Percentiles rank a stretch among this genome's conserved stretches.
phyloP scores from a whole-genome alignment of 2,888 invertebrate genomes.

The Spodoptera picta region DNA sequence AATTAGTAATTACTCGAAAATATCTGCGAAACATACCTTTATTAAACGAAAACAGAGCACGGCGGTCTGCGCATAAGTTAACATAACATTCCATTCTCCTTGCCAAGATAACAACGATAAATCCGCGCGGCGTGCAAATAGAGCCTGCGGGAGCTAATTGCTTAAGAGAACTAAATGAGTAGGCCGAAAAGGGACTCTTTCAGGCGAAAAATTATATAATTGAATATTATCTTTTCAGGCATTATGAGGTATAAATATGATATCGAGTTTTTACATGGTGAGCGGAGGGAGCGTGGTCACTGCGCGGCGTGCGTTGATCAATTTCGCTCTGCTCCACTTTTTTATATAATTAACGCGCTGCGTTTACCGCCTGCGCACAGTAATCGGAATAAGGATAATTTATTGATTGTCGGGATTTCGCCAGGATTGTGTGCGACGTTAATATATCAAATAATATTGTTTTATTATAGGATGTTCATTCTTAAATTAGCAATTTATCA shows the following conservation, averaged over 20 bases:
- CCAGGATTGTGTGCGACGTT: neutral
- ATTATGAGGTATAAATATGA: conserved; percentile 89
- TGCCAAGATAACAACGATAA: conserved; percentile 85
- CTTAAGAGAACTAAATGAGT: conserved; percentile 89
- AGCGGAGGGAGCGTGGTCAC: conserved; percentile 60
- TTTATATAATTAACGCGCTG: conserved; percentile 38
- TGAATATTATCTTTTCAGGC: conserved; percentile 88
- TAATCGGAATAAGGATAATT: conserved; percentile 26
- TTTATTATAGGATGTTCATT: neutral
- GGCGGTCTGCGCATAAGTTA: conserved; percentile 81
- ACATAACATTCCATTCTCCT: conserved; percentile 80
- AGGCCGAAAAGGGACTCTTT: conserved; percentile 88
- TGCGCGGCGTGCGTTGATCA: conserved; percentile 51
- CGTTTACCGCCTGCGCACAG: conserved; percentile 31
- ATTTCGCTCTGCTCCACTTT: conserved; percentile 47
- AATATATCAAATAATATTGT: neutral
- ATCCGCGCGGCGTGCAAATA: conserved; percentile 79
- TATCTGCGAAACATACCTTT: conserved; percentile 80
- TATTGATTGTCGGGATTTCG: conserved; percentile 17
- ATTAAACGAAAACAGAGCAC: conserved; percentile 83
- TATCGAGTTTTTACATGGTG: conserved; percentile 86
- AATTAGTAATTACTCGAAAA: conserved; percentile 81
- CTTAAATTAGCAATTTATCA: conserved; percentile 31
- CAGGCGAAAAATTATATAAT: conserved; percentile 88
- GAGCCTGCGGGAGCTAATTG: conserved; percentile 83